Evolutionary conservation across 2,113 vertebrate species (phyloP), one percentile per base, ranked within the genome.

Genomic region (Heliornis fulica): DNA sequence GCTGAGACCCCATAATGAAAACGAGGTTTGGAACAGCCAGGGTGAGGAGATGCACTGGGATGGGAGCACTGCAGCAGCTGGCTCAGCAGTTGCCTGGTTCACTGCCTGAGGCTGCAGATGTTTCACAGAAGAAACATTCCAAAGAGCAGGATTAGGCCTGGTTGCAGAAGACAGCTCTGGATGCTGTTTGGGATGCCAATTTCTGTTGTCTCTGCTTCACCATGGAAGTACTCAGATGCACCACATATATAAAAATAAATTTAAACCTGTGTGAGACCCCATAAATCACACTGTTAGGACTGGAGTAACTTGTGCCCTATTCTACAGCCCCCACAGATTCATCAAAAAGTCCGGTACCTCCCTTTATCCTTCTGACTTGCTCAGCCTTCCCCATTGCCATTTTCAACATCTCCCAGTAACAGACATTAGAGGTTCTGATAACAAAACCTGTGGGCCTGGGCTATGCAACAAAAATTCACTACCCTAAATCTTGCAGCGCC

Each of bases 401-500:
- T 28, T 82, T 45, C 88, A 89, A 74, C 32, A 38, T 96, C 69
- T 94, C 79, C 78, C 83, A 89, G 70, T 87, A 80, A 80, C 63
- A 43, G 59, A 43, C 7, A 9, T 53, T 56, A 93, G 91, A 94
- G 63, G 83, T 87, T 95, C 46, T 87, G 66, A 61, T 78, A 75
- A 61, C 53, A 28, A 93, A 91, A 63, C 88, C 36, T 13, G 71
- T 40, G 94, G 97, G 96, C 97, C 97, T 97, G 94, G 92, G 87
- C 86, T 91, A 85, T 94, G 90, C 93, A 92, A 89, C 70, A 83
- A 63, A 76, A 57, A 13, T 46, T 59, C 78, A 89, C 93, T 89
- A 82, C 87, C 1, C 5, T 93, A 63, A 57, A 89, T 61, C 75
- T 94, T 85, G 45, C 86, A 97, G 96, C 94, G 93, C 97, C 97